phyloP scores from a whole-genome alignment of 2,113 vertebrate species.

The Cyprinodon tularosa region DNA sequence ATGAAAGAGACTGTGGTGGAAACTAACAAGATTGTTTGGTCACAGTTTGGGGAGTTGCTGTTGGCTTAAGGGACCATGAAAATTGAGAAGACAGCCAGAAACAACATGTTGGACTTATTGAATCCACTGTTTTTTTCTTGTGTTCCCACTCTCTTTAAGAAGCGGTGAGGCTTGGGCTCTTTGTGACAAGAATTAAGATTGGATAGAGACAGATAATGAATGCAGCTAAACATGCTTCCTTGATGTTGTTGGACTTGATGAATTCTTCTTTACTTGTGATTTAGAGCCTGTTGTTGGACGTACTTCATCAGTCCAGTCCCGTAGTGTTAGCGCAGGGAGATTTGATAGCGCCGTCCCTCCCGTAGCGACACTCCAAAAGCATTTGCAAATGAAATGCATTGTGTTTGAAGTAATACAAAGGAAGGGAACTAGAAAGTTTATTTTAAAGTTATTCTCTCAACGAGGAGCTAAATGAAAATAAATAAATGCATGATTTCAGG shows the following conservation, averaged over 20 bases:
- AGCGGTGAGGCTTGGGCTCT: constrained; percentile 9
- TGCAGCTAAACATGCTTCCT: constrained; percentile 9
- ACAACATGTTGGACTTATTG: constrained; percentile 35
- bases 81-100: constrained; percentile 50
- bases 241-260: background rate
- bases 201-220: constrained; percentile 17
- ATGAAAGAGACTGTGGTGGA: constrained; percentile 34
- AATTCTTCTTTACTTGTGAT: constrained; percentile 19
- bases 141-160: constrained; percentile 2
- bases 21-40: constrained; percentile 68
- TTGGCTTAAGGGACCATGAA: constrained; percentile 39
- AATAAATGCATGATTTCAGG: background rate
- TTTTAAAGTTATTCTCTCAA: background rate
- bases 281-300: background rate
- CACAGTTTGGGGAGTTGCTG: constrained; percentile 56
- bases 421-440: background rate
- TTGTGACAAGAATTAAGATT: constrained; percentile 25
- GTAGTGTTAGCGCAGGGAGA: background rate
- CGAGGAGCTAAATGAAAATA: background rate
- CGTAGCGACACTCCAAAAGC: background rate
- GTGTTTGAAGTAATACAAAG: background rate
- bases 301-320: background rate
- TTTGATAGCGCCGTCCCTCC: background rate
- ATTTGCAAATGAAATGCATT: background rate
- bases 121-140: constrained; percentile 23